Evolutionary conservation across 2,888 invertebrate genomes (phyloP).

Genomic region (Drosophila longiperda): DNA sequence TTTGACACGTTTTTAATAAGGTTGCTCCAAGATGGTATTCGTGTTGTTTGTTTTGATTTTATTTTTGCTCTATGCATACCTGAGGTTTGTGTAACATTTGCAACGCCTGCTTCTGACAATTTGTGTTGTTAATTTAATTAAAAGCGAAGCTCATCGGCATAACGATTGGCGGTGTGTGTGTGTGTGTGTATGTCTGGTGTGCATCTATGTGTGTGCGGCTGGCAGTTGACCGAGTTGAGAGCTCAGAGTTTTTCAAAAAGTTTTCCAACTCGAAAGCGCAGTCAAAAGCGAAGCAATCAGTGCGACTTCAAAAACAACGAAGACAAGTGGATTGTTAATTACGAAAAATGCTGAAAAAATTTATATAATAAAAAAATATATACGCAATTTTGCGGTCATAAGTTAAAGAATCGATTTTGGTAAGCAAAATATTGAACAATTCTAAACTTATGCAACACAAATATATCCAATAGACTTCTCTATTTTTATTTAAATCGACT

Average conservation of each 20-base stretch:
- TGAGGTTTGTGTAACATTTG: conserved; percentile 53
- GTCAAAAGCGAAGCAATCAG: conserved; percentile 33
- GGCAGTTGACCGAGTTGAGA: conserved; percentile 7
- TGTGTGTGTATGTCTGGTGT: conserved; percentile 11
- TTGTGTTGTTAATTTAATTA: conserved; percentile 79
- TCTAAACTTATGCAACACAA: background rate
- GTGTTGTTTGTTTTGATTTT: conserved; percentile 12
- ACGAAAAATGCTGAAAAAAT: background rate
- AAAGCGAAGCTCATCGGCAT: conserved; percentile 50
- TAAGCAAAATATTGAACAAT: background rate
- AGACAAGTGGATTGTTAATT: conserved; percentile 18
- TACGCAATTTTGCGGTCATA: background rate
- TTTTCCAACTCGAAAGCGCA: conserved; percentile 28
- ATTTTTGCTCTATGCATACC: conserved; percentile 26
- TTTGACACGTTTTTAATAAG: conserved; percentile 79
- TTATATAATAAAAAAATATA: background rate
- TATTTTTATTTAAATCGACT: background rate
- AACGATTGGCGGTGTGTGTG: conserved; percentile 19
- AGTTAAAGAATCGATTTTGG: background rate
- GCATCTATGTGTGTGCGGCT: conserved; percentile 25
- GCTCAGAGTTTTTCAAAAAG: conserved; percentile 21
- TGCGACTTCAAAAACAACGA: conserved; percentile 19
- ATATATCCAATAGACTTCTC: background rate
- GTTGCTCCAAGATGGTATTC: conserved; percentile 47
- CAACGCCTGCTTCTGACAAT: conserved; percentile 69